Evolutionary conservation across 2,113 vertebrate genomes (phyloP).

Genomic region (Ochotona princeps): DNA sequence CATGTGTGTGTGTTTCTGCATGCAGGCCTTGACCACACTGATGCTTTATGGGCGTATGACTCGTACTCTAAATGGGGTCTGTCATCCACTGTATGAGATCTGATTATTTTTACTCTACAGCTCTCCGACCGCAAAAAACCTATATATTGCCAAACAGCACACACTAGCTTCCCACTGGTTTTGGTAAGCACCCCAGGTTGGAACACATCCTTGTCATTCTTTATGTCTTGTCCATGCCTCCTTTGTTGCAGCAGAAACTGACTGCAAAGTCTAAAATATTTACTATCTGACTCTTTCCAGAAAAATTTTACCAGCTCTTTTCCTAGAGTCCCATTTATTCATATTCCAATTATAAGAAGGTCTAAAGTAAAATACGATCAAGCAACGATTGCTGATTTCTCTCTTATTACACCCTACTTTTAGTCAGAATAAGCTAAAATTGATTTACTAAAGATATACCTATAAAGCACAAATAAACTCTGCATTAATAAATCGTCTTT

Average conservation of each 20-base stretch:
- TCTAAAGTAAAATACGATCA: conserved; percentile 26
- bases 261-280: background rate
- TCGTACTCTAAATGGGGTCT: background rate
- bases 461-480: conserved; percentile 15
- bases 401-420: background rate
- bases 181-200: background rate
- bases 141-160: background rate
- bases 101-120: background rate
- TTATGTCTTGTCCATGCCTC: background rate
- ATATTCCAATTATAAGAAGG: conserved; percentile 18
- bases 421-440: background rate
- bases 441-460: conserved; percentile 28
- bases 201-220: background rate
- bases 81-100: background rate
- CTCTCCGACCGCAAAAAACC: background rate
- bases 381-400: background rate
- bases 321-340: background rate
- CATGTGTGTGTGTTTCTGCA: background rate
- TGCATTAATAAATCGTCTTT: background rate
- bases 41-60: conserved; percentile 2
- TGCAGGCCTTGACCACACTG: conserved; percentile 1
- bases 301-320: background rate
- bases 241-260: background rate
- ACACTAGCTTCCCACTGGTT: background rate
- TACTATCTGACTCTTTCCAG: background rate